These are phyloP conservation scores for Sminthopsis crassicaudata DNA, from an alignment of 2,113 vertebrate genomes.

Conservation along the genomic window DNA sequence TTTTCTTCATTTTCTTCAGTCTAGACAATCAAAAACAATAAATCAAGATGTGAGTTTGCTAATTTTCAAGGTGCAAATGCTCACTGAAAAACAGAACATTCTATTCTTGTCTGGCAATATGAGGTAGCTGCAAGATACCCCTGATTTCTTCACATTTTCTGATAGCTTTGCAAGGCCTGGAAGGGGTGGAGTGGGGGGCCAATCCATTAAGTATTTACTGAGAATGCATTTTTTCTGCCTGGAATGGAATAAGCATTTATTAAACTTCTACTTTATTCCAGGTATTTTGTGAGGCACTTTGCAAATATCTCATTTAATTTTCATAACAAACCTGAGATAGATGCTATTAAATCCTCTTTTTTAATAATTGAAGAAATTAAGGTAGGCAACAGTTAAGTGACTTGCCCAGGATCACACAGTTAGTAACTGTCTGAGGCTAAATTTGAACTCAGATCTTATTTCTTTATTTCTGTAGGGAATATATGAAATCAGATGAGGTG, in stretches of 20 bases:
- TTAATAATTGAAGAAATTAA: background rate
- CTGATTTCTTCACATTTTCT: background rate
- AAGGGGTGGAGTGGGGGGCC: background rate
- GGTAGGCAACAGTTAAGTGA: background rate
- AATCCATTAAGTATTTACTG: background rate
- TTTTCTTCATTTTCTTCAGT: background rate
- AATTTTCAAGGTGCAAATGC: background rate
- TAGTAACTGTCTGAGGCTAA: background rate
- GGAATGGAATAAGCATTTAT: background rate
- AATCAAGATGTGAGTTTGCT: background rate
- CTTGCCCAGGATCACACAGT: background rate
- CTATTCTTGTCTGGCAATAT: background rate
- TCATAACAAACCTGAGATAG: background rate
- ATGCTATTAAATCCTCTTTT: background rate
- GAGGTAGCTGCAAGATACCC: background rate
- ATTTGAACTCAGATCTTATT: background rate
- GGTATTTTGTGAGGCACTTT: background rate
- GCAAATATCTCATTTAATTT: background rate
- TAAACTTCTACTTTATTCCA: background rate
- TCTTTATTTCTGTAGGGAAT: background rate
- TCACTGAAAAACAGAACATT: background rate
- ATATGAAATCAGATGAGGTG: background rate
- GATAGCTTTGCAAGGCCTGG: background rate
- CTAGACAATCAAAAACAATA: background rate
- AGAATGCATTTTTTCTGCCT: background rate